Conservation (phyloP, 2,888 invertebrate species). For the Xestia sexstrigata region DNA sequence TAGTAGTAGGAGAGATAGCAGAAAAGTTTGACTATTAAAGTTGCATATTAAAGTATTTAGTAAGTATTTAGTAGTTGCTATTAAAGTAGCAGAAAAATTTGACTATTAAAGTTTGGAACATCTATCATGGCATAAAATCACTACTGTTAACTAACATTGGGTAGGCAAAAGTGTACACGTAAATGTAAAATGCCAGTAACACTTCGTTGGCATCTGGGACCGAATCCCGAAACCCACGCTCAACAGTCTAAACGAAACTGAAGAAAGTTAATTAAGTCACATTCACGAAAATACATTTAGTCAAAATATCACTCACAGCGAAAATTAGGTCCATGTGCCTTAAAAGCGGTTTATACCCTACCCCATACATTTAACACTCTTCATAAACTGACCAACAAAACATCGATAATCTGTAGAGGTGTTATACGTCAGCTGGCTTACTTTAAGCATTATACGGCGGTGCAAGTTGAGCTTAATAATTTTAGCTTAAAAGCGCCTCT, state of each 20-base stretch:
- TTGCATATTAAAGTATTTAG: no score
- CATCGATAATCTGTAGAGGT: constrained; percentile 69
- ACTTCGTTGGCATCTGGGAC: background rate
- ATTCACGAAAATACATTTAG: background rate
- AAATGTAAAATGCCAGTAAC: background rate
- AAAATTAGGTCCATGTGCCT: background rate
- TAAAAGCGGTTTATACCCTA: background rate
- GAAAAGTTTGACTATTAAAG: constrained; percentile 21
- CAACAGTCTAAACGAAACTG: background rate
- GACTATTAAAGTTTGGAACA: background rate
- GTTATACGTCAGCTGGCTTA: constrained; percentile 76
- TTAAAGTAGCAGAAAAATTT: constrained; percentile 12
- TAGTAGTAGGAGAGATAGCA: background rate
- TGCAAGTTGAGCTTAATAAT: constrained; percentile 87
- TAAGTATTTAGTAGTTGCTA: no score
- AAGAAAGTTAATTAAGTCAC: background rate
- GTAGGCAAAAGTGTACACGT: background rate
- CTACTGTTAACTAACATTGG: background rate
- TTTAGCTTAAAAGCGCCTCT: constrained; percentile 88
- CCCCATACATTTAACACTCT: constrained; percentile 21
- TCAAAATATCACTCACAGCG: background rate
- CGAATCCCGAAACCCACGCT: no score
- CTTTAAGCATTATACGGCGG: constrained; percentile 78
- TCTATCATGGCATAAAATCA: background rate
- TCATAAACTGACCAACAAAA: constrained; percentile 40